Base-by-base conservation (phyloP, 92 coral and sea anemone genomes). In the Epizoanthus ramosus region DNA sequence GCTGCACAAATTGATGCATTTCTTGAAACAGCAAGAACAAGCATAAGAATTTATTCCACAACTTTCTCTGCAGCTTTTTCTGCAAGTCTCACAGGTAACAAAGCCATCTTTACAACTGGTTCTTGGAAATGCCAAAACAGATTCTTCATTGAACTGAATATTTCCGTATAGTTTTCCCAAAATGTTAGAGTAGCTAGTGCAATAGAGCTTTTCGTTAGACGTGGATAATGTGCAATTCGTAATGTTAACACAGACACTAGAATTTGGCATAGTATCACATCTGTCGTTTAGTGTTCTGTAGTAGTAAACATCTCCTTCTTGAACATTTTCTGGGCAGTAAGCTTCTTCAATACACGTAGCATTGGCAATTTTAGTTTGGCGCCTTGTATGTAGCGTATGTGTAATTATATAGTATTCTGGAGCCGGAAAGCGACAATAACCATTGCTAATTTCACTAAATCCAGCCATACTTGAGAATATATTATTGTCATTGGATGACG, bases 1-100 rank as follows among this genome's bases (percentile, higher is more conserved):
- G 31, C 57, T 64, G 71, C 97, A 92, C 17, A 57, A 18, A 33
- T 19, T 9, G 4, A 92, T 66, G 73, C 97, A 90, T 47, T 83
- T 83, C 83, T 79, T 90, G 56, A 73, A 92, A 58, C 97, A 92
- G 67, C 97, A 92, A 57, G 97, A 90, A 41, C 97, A 90, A 22
- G 84, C 57, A 15, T 53, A 63, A 16, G 28, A 25, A 18, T 61
- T 79, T 25, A 16, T 80, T 28, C 61, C 52, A 5, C 79, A 71
- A 59, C 85, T 80, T 24, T 53, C 43, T 23, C 41, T 76, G 37
- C 97, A 92, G 35, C 43, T 58, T 10, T 45, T 75, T 73, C 88
- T 81, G 53, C 93, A 92, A 8, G 70, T 13, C 41, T 64, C 54
- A 71, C 97, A 92, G n/a, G 87, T 54, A 22, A 71, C 59, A 58